Conservation (phyloP, 2,888 invertebrate genomes). For the Asteroscopus sphinx region DNA sequence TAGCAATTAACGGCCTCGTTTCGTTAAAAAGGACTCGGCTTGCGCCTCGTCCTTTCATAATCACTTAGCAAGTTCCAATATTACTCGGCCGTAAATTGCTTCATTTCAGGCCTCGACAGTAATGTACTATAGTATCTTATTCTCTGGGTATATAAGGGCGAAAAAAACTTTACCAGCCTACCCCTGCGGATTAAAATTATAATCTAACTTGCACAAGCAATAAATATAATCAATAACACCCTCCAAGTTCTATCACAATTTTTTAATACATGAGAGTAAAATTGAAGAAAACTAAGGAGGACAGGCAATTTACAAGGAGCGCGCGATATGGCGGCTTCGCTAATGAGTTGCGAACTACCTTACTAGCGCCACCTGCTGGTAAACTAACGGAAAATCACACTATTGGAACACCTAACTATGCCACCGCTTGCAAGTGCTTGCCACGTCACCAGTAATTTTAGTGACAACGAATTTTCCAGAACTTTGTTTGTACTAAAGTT, state of each 20-base stretch:
- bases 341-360: constrained; percentile 67
- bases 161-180: background rate
- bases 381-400: constrained; percentile 65
- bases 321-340: constrained; percentile 52
- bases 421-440: constrained; percentile 26
- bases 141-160: background rate
- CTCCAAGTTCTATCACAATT: constrained; percentile 26
- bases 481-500: constrained; percentile 28
- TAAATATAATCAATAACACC: constrained; percentile 39
- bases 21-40: no score
- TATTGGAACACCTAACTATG: constrained; percentile 58
- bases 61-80: no score
- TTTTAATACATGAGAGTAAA: constrained; percentile 45
- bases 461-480: constrained; percentile 30
- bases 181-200: constrained; percentile 11
- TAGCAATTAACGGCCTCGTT: no score
- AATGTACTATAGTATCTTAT: no score
- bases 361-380: constrained; percentile 59
- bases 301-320: constrained; percentile 61
- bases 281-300: constrained; percentile 56
- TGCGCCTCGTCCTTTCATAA: no score
- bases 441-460: constrained; percentile 39
- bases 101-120: no score
- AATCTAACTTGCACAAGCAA: constrained; percentile 22
- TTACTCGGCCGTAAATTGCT: no score